Percentiles rank a stretch among this genome's conserved stretches.
Conservation (phyloP, 2,797 vertebrate species). For the Amazona ochrocephala region DNA sequence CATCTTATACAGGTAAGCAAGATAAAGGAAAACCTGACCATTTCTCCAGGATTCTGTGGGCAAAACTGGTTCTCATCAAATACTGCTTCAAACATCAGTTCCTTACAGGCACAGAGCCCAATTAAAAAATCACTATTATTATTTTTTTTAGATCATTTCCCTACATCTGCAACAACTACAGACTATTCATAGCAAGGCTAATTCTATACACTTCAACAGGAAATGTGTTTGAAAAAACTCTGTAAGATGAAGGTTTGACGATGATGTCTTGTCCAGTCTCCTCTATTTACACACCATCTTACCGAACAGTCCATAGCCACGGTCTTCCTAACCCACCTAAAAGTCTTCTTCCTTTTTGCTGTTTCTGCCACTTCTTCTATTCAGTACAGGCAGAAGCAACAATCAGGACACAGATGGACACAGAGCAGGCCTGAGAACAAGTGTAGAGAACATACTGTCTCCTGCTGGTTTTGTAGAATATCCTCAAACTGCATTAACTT, state of each 20-base stretch:
- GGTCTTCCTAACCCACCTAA: neutral
- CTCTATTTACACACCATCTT: neutral
- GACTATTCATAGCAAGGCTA: constrained; percentile 8
- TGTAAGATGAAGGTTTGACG: neutral
- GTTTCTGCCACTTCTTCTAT: neutral
- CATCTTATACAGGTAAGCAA: constrained; percentile 9
- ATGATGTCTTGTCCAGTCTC: neutral
- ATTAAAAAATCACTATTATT: neutral
- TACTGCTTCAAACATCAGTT: neutral
- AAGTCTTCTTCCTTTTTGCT: neutral
- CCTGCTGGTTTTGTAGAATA: neutral
- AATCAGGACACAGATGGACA: neutral
- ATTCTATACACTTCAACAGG: neutral
- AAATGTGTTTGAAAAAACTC: neutral
- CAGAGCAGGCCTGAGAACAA: neutral
- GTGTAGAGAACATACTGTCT: neutral
- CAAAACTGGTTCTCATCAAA: constrained; percentile 21
- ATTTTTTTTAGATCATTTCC: neutral
- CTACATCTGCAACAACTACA: neutral
- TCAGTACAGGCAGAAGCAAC: neutral
- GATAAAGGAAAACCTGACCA: neutral
- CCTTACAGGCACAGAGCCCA: neutral
- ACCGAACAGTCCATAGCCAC: rapidly evolving
- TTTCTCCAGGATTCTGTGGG: neutral
- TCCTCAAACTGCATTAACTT: neutral